phyloP scores from a whole-genome alignment of 2,113 vertebrate species.

The Zapus hudsonius region DNA sequence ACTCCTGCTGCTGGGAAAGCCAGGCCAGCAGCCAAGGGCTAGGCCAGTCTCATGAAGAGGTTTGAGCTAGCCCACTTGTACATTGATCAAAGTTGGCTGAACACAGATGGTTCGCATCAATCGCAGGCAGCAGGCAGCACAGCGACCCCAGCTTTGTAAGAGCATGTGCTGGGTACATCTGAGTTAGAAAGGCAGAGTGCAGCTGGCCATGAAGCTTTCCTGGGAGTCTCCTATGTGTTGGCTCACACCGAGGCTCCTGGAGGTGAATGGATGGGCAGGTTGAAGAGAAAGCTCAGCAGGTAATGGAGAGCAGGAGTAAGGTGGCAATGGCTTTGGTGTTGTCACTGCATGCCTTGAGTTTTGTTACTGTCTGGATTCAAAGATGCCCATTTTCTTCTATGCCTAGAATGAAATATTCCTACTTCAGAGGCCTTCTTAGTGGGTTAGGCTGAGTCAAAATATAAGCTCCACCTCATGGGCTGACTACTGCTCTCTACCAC shows the following conservation, averaged over 20 bases:
- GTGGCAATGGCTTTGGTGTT: neutral
- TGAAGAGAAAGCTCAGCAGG: neutral
- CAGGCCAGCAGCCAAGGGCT: neutral
- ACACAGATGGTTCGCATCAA: neutral
- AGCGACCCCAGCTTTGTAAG: neutral
- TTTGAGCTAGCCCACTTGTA: neutral
- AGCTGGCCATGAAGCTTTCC: neutral
- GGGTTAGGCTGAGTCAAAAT: neutral
- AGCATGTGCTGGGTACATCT: rapidly evolving
- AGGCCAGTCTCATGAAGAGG: neutral
- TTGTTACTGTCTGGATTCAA: neutral
- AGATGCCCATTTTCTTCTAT: neutral
- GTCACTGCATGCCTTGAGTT: neutral
- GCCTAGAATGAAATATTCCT: neutral
- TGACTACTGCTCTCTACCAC: neutral
- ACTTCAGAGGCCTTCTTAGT: neutral
- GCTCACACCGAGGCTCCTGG: neutral
- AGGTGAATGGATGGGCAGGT: neutral
- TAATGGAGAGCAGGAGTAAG: rapidly evolving
- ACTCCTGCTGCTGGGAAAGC: neutral
- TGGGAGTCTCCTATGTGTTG: neutral
- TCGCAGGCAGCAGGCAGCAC: neutral
- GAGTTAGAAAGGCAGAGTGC: neutral
- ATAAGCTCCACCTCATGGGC: neutral
- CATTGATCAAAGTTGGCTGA: neutral